Evolutionary conservation across 2,113 vertebrate species (phyloP), one percentile per base, ranked within the genome.

Genomic region (Albula glossodonta): DNA sequence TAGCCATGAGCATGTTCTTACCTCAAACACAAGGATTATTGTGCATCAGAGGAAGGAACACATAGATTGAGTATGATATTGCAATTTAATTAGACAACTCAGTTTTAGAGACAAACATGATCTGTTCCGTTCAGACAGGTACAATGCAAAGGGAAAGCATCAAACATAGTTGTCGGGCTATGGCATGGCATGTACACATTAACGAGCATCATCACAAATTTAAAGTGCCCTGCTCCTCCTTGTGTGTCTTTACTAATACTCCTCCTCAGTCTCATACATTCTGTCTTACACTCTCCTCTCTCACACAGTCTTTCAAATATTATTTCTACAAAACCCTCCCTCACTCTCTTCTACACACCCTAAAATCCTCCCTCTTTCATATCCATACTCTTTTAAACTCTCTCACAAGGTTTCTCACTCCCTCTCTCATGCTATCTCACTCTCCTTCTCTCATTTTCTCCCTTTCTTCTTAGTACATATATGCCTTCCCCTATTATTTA

Each of bases 401-500:
- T 41, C 31, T 41, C 31, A 41, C 31, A 41, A 41, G 31, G 31
- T 41, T 41, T 41, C 31, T 41, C 31, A 7, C 57, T 53, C 57
- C 25, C 49, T n/a, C 78, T 52, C 25, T 74, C 63, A n/a, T 78
- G 56, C 52, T 87, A 74, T 81, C 2, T 63, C 77, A 82, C n/a
- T 74, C 66, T 52, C 70, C 60, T 41, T 81, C 5, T 48, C 56
- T 31, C 3, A 4, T 22, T 78, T 12, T 25, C 82, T 25, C 56
- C n/a, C 48, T 78, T 51, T 6, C 78, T 85, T 25, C 0, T 53
- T 87, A 19, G 51, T 51, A 51, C 85, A 41, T 85, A 74, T 81
- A 84, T 88, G 78, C 83, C 70, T 85, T 81, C 66, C 70, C 3
- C 25, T 2, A 74, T 86, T 85, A 77, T 74, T 70, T 11, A 48